Evolutionary conservation across 2,113 vertebrate genomes (phyloP), one percentile per base, ranked within the genome.

Genomic region (Cyanistes caeruleus): DNA sequence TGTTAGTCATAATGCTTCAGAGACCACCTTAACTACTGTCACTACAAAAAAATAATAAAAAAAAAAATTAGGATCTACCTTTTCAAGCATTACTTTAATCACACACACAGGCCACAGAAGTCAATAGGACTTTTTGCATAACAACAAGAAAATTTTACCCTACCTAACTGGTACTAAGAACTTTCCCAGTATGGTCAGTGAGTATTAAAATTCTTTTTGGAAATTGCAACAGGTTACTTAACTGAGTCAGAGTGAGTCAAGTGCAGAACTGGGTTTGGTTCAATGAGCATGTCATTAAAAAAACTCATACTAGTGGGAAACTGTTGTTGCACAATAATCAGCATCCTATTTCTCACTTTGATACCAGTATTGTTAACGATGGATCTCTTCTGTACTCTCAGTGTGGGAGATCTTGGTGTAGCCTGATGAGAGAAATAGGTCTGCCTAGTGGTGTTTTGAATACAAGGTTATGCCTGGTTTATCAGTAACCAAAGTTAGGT

Each of bases 191-290:
- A 89, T 63, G 23, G 62, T 80, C 59, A 44, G 30, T 52, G 75
- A 80, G 64, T 78, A 74, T 84, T 88, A 33, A 87, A 72, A 43
- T 51, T 95, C 25, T 93, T 86, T 86, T 65, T 52, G 73, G 62
- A 90, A 94, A 44, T 59, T 85, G 63, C 85, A 89, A 75, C 65
- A 90, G 75, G 39, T 63, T 48, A 37, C 81, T 89, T 78, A 75
- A 90, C 58, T 95, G 89, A 97, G 82, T 95, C 91, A 95, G 20
- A 41, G 11, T 96, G 97, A 88, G 39, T 95, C 89, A 96, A 24
- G 14, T 67, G 22, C 79, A 93, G 78, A 92, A 74, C 43, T 84
- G 79, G 92, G 89, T 91, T 96, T 94, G 76, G 72, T 94, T 92
- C 73, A 89, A 5, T 35, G 43, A 94, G 53, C 60, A 62, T 84